A percentile compares a stretch with the other conserved stretches of the same genome.
These are phyloP conservation scores for Manduca sexta DNA, from an alignment of 1,140 invertebrate species.

Conservation along the genomic window DNA sequence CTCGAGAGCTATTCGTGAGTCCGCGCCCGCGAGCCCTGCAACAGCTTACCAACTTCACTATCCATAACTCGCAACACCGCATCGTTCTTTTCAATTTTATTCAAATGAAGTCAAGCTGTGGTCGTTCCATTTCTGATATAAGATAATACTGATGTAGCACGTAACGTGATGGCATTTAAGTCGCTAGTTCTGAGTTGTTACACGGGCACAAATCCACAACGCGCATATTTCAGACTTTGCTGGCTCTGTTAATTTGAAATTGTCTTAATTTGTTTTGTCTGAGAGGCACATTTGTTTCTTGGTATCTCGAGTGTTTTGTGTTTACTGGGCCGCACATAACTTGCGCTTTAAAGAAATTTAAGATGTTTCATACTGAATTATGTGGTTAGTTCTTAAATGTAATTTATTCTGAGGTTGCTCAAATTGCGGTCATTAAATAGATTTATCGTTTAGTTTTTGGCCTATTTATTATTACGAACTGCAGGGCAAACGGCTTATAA, in stretches of 20 bases:
- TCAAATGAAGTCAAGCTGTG: too few species aligned
- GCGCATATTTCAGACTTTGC: slow-evolving; percentile 51
- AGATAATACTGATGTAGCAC: too few species aligned
- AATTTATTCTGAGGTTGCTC: background rate
- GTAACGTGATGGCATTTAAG: too few species aligned
- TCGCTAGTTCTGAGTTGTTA: too few species aligned
- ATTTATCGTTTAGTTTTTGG: background rate
- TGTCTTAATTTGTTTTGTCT: slow-evolving; percentile 59
- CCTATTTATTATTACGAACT: too few species aligned
- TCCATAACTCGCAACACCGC: slow-evolving; percentile 17
- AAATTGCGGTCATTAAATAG: background rate
- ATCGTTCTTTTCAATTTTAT: too few species aligned
- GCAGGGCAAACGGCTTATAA: too few species aligned
- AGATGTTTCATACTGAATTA: background rate
- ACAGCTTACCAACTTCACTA: slow-evolving; percentile 23
- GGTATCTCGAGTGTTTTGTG: slow-evolving; percentile 28
- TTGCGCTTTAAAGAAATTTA: background rate
- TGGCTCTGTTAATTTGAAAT: slow-evolving; percentile 57
- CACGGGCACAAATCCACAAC: slow-evolving; percentile 27
- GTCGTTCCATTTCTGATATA: too few species aligned
- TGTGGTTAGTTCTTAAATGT: background rate
- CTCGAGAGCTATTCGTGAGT: slow-evolving; percentile 48
- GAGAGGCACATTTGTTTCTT: slow-evolving; percentile 41
- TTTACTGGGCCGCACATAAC: slow-evolving; percentile 12
- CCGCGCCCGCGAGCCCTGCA: slow-evolving; percentile 28